Percentiles rank a stretch among this genome's conserved stretches.
These are phyloP conservation scores for Aleadryas rufinucha DNA, from an alignment of 2,113 vertebrate species.

Conservation along the genomic window DNA sequence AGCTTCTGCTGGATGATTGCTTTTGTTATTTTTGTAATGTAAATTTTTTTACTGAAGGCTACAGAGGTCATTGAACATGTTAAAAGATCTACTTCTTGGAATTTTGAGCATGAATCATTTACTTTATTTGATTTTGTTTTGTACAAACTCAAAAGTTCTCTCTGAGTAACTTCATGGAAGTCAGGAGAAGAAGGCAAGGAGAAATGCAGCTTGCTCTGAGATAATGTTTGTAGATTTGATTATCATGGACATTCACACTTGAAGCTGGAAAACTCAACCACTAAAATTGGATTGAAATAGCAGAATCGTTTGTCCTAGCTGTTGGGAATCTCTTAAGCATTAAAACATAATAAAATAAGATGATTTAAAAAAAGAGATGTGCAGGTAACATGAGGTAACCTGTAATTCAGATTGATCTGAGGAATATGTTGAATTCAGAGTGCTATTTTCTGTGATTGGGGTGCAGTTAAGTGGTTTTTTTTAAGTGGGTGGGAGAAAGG, in stretches of 20 bases:
- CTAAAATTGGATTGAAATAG: conserved; percentile 23
- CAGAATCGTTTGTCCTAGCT: conserved; percentile 25
- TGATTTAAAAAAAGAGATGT: not conserved
- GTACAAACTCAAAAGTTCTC: not conserved
- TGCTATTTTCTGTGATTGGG: not conserved
- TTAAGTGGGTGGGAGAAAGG: not conserved
- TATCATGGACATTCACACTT: not conserved
- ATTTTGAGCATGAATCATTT: not conserved
- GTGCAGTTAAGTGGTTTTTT: not conserved
- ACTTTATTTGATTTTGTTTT: not conserved
- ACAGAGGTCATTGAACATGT: not conserved
- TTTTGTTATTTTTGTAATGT: conserved; percentile 2
- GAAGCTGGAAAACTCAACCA: not conserved
- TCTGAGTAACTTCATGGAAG: not conserved
- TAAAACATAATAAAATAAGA: not conserved
- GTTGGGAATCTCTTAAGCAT: conserved; percentile 17
- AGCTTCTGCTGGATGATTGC: not conserved
- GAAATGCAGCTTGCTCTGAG: not conserved
- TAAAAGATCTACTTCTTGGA: not conserved
- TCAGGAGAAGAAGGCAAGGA: not conserved
- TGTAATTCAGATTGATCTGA: not conserved
- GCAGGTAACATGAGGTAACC: not conserved
- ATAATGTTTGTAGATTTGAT: conserved; percentile 37
- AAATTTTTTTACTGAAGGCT: not conserved
- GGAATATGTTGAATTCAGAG: not conserved